Conservation (phyloP, 2,888 invertebrate species). For the Stenotaenia linearis region DNA sequence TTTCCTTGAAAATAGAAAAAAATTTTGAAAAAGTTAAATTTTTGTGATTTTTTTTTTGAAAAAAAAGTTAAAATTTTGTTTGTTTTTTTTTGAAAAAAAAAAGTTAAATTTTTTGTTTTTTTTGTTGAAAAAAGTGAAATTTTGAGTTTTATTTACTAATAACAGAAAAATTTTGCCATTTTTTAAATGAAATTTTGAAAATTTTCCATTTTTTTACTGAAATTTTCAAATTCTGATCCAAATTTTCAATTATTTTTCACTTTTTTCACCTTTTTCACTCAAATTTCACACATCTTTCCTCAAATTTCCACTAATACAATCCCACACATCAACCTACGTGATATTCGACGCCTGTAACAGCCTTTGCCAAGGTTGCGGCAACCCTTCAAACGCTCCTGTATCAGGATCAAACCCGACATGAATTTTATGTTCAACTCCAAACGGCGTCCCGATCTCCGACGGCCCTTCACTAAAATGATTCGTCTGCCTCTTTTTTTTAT, state of each 20-base stretch:
- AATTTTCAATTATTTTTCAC: no score
- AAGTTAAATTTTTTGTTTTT: no score
- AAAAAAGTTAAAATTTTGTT: neutral
- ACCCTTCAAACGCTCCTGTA: constrained; percentile 76
- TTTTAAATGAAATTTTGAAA: no score
- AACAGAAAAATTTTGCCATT: no score
- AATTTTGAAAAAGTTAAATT: neutral
- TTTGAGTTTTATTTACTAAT: no score
- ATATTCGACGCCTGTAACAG: constrained; percentile 71
- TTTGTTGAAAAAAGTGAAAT: no score
- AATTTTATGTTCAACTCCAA: constrained; percentile 75
- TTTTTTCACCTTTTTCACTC: no score
- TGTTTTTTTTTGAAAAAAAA: no score
- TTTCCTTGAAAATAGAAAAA: constrained; percentile 49
- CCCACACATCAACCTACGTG: constrained; percentile 50
- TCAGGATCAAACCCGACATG: constrained; percentile 78
- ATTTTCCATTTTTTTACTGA: no score
- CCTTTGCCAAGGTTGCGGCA: constrained; percentile 75
- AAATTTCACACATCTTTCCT: neutral
- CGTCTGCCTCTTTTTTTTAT: neutral
- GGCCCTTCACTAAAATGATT: constrained; percentile 34
- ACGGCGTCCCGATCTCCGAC: constrained; percentile 68
- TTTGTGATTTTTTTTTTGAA: neutral
- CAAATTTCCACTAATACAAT: neutral
- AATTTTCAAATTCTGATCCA: no score